Evolutionary conservation across 2,888 invertebrate species (phyloP).

Genomic region (Drosophila sordidapex): DNA sequence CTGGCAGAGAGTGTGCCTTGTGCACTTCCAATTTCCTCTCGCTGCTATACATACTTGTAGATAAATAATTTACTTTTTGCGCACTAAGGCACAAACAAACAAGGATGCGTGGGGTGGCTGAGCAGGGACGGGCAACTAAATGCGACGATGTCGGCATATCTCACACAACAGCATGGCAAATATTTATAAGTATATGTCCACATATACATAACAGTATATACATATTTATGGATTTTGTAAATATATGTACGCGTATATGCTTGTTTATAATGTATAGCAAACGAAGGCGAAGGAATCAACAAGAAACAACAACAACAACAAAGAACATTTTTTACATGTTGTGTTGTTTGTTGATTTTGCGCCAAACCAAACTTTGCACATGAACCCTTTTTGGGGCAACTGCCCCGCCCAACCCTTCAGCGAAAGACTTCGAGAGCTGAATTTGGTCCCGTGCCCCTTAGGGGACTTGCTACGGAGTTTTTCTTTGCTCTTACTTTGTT

Average conservation of each 20-base stretch:
- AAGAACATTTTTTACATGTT: conserved; percentile 40
- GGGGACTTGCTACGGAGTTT: conserved; percentile 56
- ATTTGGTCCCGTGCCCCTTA: conserved; percentile 9
- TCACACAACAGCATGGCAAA: conserved; percentile 66
- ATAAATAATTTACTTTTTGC: conserved; percentile 82
- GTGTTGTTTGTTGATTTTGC: conserved; percentile 71
- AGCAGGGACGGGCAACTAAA: conserved; percentile 47
- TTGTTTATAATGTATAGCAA: conserved; percentile 69
- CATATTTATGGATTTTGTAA: conserved; percentile 22
- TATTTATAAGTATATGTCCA: conserved; percentile 64
- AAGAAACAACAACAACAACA: conserved; percentile 22
- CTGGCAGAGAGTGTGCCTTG: conserved; percentile 23
- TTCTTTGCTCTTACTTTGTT: conserved; percentile 60
- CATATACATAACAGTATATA: conserved; percentile 39
- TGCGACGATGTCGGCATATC: conserved; percentile 70
- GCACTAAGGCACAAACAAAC: conserved; percentile 79
- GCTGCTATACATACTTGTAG: conserved; percentile 63
- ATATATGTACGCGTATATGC: conserved; percentile 49
- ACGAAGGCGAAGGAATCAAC: conserved; percentile 31
- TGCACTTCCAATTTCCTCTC: conserved; percentile 70
- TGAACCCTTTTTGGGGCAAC: conserved; percentile 58
- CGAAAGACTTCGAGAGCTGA: conserved; percentile 37
- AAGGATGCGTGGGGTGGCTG: conserved; percentile 19
- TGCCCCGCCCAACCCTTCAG: not conserved
- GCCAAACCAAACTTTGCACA: conserved; percentile 73